Evolutionary conservation across 2,113 vertebrate genomes (phyloP).

Genomic region (Pangasianodon gigas): DNA sequence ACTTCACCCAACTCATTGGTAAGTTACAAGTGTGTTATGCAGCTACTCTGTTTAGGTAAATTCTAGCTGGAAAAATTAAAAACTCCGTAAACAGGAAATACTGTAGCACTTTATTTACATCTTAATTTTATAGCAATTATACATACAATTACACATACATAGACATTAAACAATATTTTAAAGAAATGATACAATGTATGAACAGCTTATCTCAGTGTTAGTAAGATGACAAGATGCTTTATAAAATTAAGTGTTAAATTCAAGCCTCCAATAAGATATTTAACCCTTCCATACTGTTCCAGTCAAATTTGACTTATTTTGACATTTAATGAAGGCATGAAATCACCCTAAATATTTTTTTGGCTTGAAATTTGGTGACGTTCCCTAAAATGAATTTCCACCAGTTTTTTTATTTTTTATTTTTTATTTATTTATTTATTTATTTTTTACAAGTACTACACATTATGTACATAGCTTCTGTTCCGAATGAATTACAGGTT

Average conservation of each 20-base stretch:
- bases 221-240: not conserved
- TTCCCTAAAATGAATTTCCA: not conserved
- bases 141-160: not conserved
- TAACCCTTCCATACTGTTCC: not conserved
- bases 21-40: slow-evolving; percentile 56
- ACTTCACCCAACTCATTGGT: slow-evolving; percentile 91
- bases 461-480: not conserved
- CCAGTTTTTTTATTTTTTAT: not conserved
- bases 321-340: not conserved
- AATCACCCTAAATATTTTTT: not conserved
- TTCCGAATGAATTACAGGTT: not conserved
- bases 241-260: not conserved
- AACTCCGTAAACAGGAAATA: not conserved
- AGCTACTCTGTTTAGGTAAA: not conserved
- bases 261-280: not conserved
- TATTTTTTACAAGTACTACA: not conserved
- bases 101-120: not conserved
- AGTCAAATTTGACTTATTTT: not conserved
- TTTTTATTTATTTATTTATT: too few relatives aligned
- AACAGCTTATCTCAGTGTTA: not conserved
- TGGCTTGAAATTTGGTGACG: not conserved
- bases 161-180: not conserved
- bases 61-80: not conserved
- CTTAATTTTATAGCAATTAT: not conserved
- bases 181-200: not conserved